Evolutionary conservation across 2,797 vertebrate genomes (phyloP), one percentile per base, ranked within the genome.

Genomic region (Streptopelia turtur): DNA sequence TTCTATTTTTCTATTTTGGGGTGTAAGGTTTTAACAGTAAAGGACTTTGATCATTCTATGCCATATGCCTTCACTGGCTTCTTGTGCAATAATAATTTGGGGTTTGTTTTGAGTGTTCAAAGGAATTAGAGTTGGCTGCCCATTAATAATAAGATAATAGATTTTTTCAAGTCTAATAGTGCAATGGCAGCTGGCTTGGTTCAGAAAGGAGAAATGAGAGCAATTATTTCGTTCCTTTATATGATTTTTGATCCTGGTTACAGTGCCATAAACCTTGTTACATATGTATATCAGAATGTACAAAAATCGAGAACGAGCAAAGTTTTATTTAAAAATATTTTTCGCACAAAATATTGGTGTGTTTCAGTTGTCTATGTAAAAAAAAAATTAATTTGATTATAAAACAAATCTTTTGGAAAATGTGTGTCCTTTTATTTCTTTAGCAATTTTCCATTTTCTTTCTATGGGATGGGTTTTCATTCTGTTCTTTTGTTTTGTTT

Each of bases 21-120:
- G 96, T 98, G 98, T 97, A 94, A 97, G 96, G 76, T 97, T 98
- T 97, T 94, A 97, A 96, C 91, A 96, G 92, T 83, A 95, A 97
- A 94, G 97, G 98, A 98, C 98, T 97, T 93, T 97, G 98, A 98
- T 98, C 98, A 98, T 98, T 98, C 98, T 97, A 90, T 98, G 98
- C 98, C 98, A 98, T 97, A 96, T 98, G 98, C 98, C 98, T 98
- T 97, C 89, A 90, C 97, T 85, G 99, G 99, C 98, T 99, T 98
- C 98, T 98, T 98, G 99, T 99, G 99, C 99, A 99, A 99, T 99
- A 99, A 99, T 98, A 94, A 78, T 94, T 97, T 94, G 77, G 45
- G 85, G 49, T 92, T 97, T 96, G 92, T 98, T 98, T 95, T 98
- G 98, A 98, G 98, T 98, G 98, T 98, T 98, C 96, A 98, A 98